phyloP scores from a whole-genome alignment of 2,888 invertebrate genomes.

The Trachelus tabidus region DNA sequence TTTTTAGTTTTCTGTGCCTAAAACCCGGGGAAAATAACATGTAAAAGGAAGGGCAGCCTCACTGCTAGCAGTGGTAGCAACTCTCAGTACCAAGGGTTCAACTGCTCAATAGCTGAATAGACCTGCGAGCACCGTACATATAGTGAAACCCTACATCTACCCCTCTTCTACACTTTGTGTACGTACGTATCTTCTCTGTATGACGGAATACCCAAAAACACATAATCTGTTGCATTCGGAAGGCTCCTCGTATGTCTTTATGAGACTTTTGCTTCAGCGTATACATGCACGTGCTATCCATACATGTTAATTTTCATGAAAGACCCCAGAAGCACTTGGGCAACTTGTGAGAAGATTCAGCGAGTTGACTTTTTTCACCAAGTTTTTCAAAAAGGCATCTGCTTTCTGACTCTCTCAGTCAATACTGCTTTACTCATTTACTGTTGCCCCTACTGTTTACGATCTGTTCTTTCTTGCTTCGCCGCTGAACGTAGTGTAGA shows the following conservation, averaged over 20 bases:
- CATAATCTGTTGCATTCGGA: slow-evolving; percentile 45
- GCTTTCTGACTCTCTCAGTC: neutral
- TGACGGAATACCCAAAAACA: slow-evolving; percentile 59
- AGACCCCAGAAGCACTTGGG: slow-evolving; percentile 26
- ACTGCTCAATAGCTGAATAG: slow-evolving; percentile 50
- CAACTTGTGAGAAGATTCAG: neutral
- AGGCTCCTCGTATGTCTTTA: neutral
- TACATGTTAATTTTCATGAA: slow-evolving; percentile 45
- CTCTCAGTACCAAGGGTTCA: slow-evolving; percentile 35
- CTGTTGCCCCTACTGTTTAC: neutral
- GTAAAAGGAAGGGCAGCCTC: slow-evolving; percentile 50
- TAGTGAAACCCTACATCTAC: neutral
- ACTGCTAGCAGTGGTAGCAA: slow-evolving; percentile 26
- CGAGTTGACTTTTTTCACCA: neutral
- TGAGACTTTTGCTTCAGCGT: neutral
- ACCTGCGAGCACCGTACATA: slow-evolving; percentile 15
- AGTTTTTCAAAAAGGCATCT: neutral
- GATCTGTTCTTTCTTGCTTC: neutral
- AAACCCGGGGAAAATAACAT: slow-evolving; percentile 54
- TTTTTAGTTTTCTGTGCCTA: slow-evolving; percentile 64
- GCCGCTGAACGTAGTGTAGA: neutral
- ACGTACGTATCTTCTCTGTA: slow-evolving; percentile 23
- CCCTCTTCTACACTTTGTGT: slow-evolving; percentile 20
- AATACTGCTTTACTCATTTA: neutral
- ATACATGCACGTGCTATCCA: neutral